Conservation (phyloP, 2,888 invertebrate species). For the Cerastis rubricosa region DNA sequence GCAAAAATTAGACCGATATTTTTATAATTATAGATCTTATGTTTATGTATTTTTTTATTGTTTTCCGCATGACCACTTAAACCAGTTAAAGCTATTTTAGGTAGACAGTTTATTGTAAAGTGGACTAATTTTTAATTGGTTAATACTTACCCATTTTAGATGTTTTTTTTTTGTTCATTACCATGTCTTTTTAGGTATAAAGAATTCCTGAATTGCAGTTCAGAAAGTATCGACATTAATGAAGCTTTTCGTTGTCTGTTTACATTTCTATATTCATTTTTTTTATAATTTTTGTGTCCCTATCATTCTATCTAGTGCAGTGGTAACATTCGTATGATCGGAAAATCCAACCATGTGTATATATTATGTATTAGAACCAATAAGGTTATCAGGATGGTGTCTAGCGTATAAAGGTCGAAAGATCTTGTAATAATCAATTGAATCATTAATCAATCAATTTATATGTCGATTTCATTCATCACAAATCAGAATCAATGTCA, state of each 20-base stretch:
- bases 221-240: neutral
- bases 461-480: neutral
- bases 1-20: neutral
- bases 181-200: neutral
- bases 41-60: neutral
- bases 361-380: neutral
- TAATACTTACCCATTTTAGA: neutral
- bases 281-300: too few species aligned
- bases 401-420: neutral
- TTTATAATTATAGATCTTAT: neutral
- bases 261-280: neutral
- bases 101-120: neutral
- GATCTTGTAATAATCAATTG: neutral
- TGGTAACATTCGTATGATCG: neutral
- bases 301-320: too few species aligned
- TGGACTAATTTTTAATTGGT: neutral
- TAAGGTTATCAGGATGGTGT: neutral
- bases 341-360: neutral
- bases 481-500: neutral
- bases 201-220: neutral
- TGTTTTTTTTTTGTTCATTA: neutral
- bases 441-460: slow-evolving; percentile 1
- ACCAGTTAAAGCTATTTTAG: neutral
- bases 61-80: neutral
- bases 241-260: neutral